Conservation (phyloP, 2,888 invertebrate genomes). For the Cepaea hortensis region DNA sequence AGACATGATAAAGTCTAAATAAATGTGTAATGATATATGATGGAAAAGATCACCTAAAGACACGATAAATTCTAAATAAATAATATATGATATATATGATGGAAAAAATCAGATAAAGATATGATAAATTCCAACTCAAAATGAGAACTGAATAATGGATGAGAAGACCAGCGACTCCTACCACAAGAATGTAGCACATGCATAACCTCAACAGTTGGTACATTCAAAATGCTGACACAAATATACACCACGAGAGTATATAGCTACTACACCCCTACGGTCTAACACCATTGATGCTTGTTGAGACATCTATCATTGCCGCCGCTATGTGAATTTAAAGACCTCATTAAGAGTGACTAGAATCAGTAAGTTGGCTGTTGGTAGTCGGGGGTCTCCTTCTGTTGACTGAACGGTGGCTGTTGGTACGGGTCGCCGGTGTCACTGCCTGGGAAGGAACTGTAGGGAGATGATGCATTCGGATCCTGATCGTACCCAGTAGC, state of each 20-base stretch:
- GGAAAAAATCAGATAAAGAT: neutral
- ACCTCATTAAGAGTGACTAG: conserved; percentile 18
- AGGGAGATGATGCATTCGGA: conserved; percentile 79
- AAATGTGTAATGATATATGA: neutral
- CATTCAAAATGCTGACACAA: neutral
- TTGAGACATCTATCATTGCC: neutral
- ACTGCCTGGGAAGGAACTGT: conserved; percentile 90
- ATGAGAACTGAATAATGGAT: neutral
- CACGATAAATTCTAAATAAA: neutral
- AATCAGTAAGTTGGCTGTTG: conserved; percentile 76
- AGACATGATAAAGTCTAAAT: no score
- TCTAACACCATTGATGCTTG: conserved; percentile 21
- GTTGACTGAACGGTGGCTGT: conserved; percentile 86
- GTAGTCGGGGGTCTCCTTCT: conserved; percentile 76
- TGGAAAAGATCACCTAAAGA: neutral
- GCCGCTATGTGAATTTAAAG: conserved; percentile 15
- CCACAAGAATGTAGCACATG: conserved; percentile 2
- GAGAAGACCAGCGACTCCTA: neutral
- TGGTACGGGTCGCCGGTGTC: conserved; percentile 88
- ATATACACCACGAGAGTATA: neutral
- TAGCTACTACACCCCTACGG: conserved; percentile 12
- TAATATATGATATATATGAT: neutral
- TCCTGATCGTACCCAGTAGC: conserved; percentile 84
- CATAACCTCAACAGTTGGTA: conserved; percentile 1
- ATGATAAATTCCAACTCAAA: neutral